phyloP scores from a whole-genome alignment of 2,888 invertebrate genomes.

The Bombylius discolor region DNA sequence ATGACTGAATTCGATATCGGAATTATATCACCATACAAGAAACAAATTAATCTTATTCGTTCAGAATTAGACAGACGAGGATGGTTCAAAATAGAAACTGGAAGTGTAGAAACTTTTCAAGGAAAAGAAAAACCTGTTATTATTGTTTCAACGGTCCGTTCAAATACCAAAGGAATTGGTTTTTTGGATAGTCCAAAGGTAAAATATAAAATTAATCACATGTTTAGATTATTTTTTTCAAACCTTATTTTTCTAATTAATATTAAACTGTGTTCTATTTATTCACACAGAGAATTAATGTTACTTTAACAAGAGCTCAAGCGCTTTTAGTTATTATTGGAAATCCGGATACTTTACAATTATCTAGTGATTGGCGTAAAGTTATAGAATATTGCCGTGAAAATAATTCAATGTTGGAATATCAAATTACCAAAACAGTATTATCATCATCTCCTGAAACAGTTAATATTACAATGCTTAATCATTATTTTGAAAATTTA shows the following conservation, averaged over 20 bases:
- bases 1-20: conserved; percentile 41
- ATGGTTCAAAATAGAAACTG: conserved; percentile 46
- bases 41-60: conserved; percentile 32
- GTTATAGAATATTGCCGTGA: conserved; percentile 25
- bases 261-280: background rate
- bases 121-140: conserved; percentile 74
- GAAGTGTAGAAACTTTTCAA: conserved; percentile 79
- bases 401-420: conserved; percentile 15
- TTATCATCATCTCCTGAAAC: too few relatives aligned
- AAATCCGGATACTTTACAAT: conserved; percentile 32
- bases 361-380: conserved; percentile 22
- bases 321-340: conserved; percentile 46
- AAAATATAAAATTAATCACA: conserved; percentile 3
- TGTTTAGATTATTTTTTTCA: too few relatives aligned
- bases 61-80: conserved; percentile 24
- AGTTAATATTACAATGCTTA: too few relatives aligned
- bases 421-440: too few relatives aligned
- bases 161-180: conserved; percentile 27
- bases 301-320: conserved; percentile 49
- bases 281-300: conserved; percentile 43
- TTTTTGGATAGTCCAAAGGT: conserved; percentile 28
- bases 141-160: conserved; percentile 68
- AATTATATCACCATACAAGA: conserved; percentile 45
- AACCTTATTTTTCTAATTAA: background rate
- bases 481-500: too few relatives aligned